These are phyloP conservation scores for Callitettix versicolor DNA, from an alignment of 1,140 invertebrate genomes.

Conservation along the genomic window DNA sequence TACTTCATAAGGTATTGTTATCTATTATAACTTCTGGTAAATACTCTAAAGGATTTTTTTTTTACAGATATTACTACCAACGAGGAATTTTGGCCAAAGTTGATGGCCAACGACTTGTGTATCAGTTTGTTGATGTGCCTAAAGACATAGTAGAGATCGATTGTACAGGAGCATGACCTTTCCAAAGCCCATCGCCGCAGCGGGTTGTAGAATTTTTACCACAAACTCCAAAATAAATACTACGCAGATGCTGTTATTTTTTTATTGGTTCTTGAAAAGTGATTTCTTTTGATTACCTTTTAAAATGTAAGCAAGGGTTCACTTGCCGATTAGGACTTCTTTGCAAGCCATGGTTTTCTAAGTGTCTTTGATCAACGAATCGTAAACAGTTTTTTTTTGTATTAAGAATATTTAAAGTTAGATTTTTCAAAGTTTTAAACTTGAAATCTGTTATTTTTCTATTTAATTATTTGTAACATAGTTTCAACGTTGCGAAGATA, in stretches of 20 bases:
- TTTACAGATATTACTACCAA: constrained; percentile 90
- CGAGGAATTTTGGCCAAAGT: constrained; percentile 98
- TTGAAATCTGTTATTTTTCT: constrained; percentile 7
- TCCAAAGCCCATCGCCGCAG: not conserved
- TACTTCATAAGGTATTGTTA: too few species aligned
- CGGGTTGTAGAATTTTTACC: not conserved
- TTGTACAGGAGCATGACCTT: constrained; percentile 71
- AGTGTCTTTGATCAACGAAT: constrained; percentile 25
- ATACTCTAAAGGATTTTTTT: too few species aligned
- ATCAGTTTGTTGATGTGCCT: constrained; percentile 98
- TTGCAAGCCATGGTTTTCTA: constrained; percentile 9
- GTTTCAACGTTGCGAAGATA: not conserved
- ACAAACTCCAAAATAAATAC: not conserved
- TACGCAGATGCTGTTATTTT: not conserved
- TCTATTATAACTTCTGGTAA: too few species aligned
- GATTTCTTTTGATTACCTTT: not conserved
- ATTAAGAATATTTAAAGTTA: too few species aligned
- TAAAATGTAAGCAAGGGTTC: not conserved
- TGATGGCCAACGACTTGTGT: constrained; percentile 95
- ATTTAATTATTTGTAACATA: constrained; percentile 3
- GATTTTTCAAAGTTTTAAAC: too few species aligned
- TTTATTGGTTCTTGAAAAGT: not conserved
- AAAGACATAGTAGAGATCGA: constrained; percentile 97
- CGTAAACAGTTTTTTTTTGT: not conserved
- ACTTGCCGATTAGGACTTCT: not conserved